Evolutionary conservation across 2,888 invertebrate genomes (phyloP).

Genomic region (Yponomeuta plumbellus): DNA sequence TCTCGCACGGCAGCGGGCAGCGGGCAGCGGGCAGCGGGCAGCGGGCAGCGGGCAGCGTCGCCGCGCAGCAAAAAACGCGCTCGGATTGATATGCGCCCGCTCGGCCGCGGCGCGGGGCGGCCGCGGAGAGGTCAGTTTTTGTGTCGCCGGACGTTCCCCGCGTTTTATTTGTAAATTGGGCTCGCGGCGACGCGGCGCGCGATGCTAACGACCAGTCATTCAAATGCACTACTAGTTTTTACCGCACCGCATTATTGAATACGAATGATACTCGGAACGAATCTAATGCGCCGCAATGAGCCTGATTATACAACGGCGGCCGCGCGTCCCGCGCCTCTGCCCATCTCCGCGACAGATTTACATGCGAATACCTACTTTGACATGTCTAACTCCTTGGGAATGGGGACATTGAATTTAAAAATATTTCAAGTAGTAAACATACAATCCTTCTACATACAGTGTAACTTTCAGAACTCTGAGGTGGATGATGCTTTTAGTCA

Average conservation of each 20-base stretch:
- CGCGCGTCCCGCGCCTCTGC: not conserved
- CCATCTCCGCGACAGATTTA: constrained; percentile 1
- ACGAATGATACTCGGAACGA: constrained; percentile 58
- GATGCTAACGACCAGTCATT: constrained; percentile 46
- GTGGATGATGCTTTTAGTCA: no score
- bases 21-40: no score
- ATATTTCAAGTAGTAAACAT: not conserved
- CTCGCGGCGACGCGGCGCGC: constrained; percentile 24
- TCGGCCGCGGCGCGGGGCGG: constrained; percentile 22
- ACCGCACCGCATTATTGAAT: constrained; percentile 62
- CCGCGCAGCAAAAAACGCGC: constrained; percentile 33
- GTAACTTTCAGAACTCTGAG: no score
- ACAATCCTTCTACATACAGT: no score
- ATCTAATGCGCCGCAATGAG: constrained; percentile 43
- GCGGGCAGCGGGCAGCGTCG: not conserved
- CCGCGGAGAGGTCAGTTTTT: constrained; percentile 48
- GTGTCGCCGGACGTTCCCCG: constrained; percentile 66
- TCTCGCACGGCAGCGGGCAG: not conserved
- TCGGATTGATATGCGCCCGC: constrained; percentile 23
- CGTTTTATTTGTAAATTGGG: constrained; percentile 74
- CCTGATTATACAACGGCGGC: constrained; percentile 15
- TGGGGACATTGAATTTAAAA: not conserved
- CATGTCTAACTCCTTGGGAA: not conserved
- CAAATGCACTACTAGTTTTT: constrained; percentile 72
- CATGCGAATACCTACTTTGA: not conserved